These are phyloP conservation scores for Galaxea fascicularis DNA, from an alignment of 92 coral and sea anemone species.

Conservation along the genomic window DNA sequence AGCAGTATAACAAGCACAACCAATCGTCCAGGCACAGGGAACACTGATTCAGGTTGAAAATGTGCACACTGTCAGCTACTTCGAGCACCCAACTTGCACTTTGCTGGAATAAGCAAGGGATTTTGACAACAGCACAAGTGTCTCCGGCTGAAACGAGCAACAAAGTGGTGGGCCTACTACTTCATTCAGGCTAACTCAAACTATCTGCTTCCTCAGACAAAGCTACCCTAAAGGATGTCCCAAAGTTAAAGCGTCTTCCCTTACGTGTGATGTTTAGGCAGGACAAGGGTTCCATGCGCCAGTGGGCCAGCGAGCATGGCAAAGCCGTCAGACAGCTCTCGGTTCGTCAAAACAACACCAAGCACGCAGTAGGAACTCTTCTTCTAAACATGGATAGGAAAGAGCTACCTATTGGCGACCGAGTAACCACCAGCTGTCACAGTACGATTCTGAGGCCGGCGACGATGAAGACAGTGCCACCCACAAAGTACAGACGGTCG, in stretches of 20 bases:
- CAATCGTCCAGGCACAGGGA: conserved; percentile 30
- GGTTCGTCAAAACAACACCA: conserved; percentile 46
- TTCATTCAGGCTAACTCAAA: conserved; percentile 40
- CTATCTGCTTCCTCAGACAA: conserved; percentile 31
- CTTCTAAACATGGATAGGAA: conserved; percentile 61
- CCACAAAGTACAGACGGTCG: conserved; percentile 9
- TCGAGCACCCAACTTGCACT: conserved; percentile 61
- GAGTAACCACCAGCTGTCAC: conserved; percentile 49
- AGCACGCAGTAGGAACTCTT: conserved; percentile 51
- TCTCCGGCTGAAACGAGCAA: conserved; percentile 34
- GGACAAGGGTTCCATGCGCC: conserved; percentile 42
- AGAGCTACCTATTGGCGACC: conserved; percentile 39
- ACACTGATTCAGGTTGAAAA: conserved; percentile 37
- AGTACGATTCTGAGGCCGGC: conserved; percentile 52
- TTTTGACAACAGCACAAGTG: conserved; percentile 47
- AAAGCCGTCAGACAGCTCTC: too few relatives aligned
- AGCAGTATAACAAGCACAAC: not conserved
- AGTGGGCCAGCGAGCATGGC: too few relatives aligned
- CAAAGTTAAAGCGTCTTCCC: conserved; percentile 55
- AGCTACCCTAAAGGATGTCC: conserved; percentile 42
- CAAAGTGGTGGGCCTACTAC: conserved; percentile 37
- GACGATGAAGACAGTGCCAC: conserved; percentile 31
- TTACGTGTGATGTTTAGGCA: conserved; percentile 35
- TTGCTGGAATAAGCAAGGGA: conserved; percentile 58
- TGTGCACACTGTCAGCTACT: too few relatives aligned